Evolutionary conservation across 2,797 vertebrate genomes (phyloP).

Genomic region (Euphonia xanthogaster): DNA sequence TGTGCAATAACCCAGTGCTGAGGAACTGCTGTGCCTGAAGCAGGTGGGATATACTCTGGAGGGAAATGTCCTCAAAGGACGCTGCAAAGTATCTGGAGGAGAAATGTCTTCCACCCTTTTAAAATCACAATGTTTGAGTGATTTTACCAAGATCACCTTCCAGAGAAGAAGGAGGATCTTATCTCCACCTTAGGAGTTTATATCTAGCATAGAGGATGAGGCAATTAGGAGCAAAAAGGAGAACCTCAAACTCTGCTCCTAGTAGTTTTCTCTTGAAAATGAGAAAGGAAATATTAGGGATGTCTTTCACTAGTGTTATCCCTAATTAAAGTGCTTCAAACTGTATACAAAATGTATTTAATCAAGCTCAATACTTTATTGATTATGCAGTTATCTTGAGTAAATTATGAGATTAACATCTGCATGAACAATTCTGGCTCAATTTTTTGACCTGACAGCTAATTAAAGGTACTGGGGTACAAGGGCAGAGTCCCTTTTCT

Average conservation of each 20-base stretch:
- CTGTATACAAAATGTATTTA: not conserved
- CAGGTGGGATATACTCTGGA: not conserved
- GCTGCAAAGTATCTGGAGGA: not conserved
- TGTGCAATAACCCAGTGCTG: not conserved
- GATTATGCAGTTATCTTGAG: not conserved
- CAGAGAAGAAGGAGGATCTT: not conserved
- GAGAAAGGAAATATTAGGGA: not conserved
- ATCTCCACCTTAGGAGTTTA: not conserved
- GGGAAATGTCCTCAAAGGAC: not conserved
- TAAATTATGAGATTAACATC: not conserved
- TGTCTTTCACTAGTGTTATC: fast-evolving
- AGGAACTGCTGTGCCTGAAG: not conserved
- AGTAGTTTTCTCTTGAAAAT: not conserved
- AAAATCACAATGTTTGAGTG: not conserved
- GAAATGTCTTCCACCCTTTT: not conserved
- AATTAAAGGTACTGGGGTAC: not conserved
- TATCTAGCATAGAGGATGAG: not conserved
- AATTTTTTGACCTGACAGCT: not conserved
- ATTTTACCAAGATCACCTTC: not conserved
- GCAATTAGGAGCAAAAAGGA: not conserved
- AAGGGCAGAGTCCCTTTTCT: not conserved
- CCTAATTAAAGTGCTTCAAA: not conserved
- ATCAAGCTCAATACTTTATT: not conserved
- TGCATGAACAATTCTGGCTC: not conserved
- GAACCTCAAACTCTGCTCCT: not conserved